Evolutionary conservation across 2,888 invertebrate genomes (phyloP).

Genomic region (Drosophila colorata): DNA sequence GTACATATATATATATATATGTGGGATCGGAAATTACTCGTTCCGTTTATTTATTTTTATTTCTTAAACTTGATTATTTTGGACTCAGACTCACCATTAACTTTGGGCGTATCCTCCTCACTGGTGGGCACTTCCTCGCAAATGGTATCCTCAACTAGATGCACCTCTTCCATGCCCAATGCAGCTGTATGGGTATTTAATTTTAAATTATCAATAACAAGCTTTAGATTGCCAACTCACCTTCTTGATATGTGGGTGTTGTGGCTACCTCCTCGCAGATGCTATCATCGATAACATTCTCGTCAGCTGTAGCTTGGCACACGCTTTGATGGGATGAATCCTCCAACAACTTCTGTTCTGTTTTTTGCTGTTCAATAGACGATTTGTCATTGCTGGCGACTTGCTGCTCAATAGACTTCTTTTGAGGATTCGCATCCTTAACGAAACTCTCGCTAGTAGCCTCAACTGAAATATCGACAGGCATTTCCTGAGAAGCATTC

Average conservation of each 20-base stretch:
- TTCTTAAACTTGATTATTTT: too few relatives aligned
- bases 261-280: constrained; percentile 55
- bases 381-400: background rate
- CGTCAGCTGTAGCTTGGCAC: background rate
- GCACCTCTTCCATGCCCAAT: background rate
- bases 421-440: background rate
- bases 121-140: constrained; percentile 39
- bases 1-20: too few relatives aligned
- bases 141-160: constrained; percentile 38
- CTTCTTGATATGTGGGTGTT: constrained; percentile 19
- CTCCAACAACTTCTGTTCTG: background rate
- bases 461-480: background rate
- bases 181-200: constrained; percentile 3
- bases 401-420: background rate
- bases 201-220: background rate
- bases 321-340: background rate
- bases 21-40: too few relatives aligned
- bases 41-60: too few relatives aligned
- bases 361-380: background rate
- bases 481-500: background rate
- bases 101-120: background rate
- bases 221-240: constrained; percentile 28
- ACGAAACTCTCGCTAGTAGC: background rate
- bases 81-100: constrained; percentile 20
- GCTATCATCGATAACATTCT: constrained; percentile 49